Conservation (phyloP, 2,888 invertebrate genomes). For the Hemicrepidius hirtus region DNA sequence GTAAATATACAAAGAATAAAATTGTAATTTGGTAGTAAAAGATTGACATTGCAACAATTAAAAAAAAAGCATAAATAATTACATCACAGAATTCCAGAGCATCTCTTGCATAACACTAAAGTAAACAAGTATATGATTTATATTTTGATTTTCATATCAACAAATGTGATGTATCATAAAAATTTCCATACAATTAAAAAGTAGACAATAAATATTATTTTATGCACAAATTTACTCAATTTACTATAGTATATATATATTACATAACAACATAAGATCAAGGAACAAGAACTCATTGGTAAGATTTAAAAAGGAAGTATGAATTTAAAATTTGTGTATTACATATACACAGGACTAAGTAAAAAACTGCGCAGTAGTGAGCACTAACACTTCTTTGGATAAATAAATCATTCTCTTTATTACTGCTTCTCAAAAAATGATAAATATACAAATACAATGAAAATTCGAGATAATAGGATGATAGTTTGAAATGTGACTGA, state of each 20-base stretch:
- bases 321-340: constrained; percentile 40
- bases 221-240: constrained; percentile 32
- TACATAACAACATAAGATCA: constrained; percentile 45
- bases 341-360: constrained; percentile 42
- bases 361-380: constrained; percentile 44
- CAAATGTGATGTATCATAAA: constrained; percentile 44
- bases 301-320: constrained; percentile 32
- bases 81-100: constrained; percentile 57
- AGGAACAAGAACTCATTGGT: constrained; percentile 44
- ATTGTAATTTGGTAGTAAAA: constrained; percentile 33
- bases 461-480: constrained; percentile 22
- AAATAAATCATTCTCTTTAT: constrained; percentile 39
- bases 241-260: constrained; percentile 33
- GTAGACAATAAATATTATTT: constrained; percentile 42
- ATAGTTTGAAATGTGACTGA: constrained; percentile 4
- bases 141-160: constrained; percentile 40
- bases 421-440: constrained; percentile 32
- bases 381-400: constrained; percentile 47
- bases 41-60: constrained; percentile 48
- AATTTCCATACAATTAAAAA: constrained; percentile 41
- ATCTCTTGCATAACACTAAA: constrained; percentile 51
- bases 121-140: constrained; percentile 44
- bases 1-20: constrained; percentile 37
- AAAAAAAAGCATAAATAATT: constrained; percentile 53
- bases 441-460: constrained; percentile 25